These are phyloP conservation scores for Lepus americanus DNA, from an alignment of 2,113 vertebrate species.

Conservation along the genomic window DNA sequence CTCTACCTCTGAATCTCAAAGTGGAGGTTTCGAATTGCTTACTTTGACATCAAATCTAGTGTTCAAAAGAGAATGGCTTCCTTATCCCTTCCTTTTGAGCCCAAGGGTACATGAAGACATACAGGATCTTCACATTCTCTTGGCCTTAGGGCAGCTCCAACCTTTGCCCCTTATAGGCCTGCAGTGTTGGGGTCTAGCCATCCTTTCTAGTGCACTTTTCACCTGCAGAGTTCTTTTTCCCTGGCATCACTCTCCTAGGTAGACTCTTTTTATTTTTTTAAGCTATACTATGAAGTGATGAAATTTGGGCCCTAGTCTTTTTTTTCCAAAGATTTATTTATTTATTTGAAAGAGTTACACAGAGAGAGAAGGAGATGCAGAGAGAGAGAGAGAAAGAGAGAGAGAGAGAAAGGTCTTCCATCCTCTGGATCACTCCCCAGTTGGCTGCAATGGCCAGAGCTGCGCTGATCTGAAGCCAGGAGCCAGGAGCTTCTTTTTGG, in stretches of 20 bases:
- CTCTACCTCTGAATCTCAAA: constrained; percentile 3
- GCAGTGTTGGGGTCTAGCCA: neutral
- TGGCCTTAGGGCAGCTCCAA: neutral
- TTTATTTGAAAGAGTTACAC: no score
- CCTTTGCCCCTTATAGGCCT: neutral
- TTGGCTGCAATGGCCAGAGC: no score
- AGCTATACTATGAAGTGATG: no score
- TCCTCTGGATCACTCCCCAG: no score
- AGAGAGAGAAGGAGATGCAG: no score
- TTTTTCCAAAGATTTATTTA: no score
- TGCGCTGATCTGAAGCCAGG: no score
- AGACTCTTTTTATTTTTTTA: neutral
- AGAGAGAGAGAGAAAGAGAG: no score
- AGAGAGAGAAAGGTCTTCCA: no score
- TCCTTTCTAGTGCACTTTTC: neutral
- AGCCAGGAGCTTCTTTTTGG: no score
- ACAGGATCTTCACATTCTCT: neutral
- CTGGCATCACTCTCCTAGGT: neutral
- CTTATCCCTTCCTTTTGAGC: neutral
- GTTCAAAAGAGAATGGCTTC: neutral
- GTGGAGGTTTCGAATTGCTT: neutral
- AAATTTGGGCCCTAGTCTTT: no score
- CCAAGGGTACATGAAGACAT: neutral
- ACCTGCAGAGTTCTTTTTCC: neutral
- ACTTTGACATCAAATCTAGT: neutral